Conservation (phyloP, 2,797 vertebrate species). For the Astyanax mexicanus region DNA sequence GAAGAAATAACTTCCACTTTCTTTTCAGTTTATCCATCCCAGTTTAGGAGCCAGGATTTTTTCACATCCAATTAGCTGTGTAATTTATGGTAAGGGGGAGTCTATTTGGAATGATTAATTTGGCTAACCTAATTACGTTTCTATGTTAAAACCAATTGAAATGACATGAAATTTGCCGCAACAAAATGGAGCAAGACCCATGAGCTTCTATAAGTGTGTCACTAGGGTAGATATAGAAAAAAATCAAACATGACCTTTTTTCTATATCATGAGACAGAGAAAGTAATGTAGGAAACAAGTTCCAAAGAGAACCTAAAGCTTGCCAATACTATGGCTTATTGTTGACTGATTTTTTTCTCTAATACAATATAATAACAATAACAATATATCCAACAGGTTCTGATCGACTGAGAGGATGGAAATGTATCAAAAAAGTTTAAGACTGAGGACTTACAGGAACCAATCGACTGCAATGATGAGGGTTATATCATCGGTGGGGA, state of each 20-base stretch:
- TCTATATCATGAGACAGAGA: too few species aligned
- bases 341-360: neutral
- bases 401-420: neutral
- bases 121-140: constrained; percentile 87
- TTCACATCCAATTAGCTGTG: constrained; percentile 79
- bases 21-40: constrained; percentile 66
- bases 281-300: constrained; percentile 35
- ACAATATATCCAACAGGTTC: neutral
- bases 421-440: neutral
- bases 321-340: neutral
- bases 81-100: constrained; percentile 76
- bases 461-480: constrained; percentile 98
- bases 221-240: constrained; percentile 69
- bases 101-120: constrained; percentile 85
- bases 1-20: constrained; percentile 37
- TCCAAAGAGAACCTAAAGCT: neutral
- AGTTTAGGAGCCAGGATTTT: constrained; percentile 68
- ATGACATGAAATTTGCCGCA: constrained; percentile 73
- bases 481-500: constrained; percentile 97
- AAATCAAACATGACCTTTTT: constrained; percentile 62
- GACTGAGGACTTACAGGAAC: constrained; percentile 91
- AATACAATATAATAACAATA: too few species aligned
- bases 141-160: constrained; percentile 82
- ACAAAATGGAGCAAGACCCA: constrained; percentile 77
- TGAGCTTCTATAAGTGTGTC: constrained; percentile 77